phyloP scores from a whole-genome alignment of 2,113 vertebrate species.

The Anthoscopus minutus region DNA sequence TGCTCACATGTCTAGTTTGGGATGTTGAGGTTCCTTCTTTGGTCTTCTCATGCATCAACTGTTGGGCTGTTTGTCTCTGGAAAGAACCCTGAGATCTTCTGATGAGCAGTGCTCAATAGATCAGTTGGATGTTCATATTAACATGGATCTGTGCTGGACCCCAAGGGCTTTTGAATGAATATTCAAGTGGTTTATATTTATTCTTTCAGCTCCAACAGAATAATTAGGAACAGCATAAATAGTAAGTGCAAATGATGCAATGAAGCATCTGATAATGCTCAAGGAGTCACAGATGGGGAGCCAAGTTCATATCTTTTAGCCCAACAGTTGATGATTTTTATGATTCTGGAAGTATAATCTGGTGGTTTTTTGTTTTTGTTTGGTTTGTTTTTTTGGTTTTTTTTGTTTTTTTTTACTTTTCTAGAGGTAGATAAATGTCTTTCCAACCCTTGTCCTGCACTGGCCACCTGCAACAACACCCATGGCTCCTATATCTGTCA shows the following conservation, averaged over 20 bases:
- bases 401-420: constrained; percentile 1
- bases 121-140: not conserved
- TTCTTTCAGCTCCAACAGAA: not conserved
- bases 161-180: not conserved
- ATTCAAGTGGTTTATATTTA: not conserved
- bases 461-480: constrained; percentile 82
- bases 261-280: not conserved
- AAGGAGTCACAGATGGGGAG: not conserved
- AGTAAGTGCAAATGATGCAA: not conserved
- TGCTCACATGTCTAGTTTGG: not conserved
- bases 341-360: not conserved
- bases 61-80: not conserved
- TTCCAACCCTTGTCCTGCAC: constrained; percentile 77
- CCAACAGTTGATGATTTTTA: not conserved
- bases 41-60: not conserved
- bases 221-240: not conserved
- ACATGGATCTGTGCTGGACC: not conserved
- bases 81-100: not conserved
- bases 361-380: not conserved
- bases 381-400: not conserved
- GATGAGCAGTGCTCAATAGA: not conserved
- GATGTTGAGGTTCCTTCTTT: not conserved
- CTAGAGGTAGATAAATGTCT: constrained; percentile 88
- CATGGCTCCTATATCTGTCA: constrained; percentile 85
- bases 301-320: not conserved